phyloP scores from a whole-genome alignment of 2,113 vertebrate species.

The Oceanodroma tethys region DNA sequence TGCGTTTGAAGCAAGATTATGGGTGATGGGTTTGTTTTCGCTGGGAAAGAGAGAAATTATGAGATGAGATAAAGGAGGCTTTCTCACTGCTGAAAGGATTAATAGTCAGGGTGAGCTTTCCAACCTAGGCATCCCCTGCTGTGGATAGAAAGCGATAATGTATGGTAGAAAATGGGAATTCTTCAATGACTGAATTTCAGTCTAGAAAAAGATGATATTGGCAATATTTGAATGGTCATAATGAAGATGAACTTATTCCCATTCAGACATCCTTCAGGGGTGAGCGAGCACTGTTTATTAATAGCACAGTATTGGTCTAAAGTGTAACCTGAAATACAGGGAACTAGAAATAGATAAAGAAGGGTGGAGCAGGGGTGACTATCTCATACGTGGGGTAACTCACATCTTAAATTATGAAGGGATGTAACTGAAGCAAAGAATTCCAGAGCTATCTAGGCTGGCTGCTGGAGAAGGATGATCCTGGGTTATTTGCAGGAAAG shows the following conservation, averaged over 20 bases:
- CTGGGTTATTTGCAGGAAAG: background rate
- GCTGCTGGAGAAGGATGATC: background rate
- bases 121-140: background rate
- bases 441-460: background rate
- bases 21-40: background rate
- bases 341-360: background rate
- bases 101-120: background rate
- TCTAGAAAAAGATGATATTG: background rate
- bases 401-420: background rate
- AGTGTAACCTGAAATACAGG: background rate
- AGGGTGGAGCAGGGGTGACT: background rate
- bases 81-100: slow-evolving; percentile 3
- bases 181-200: background rate
- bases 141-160: background rate
- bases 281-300: background rate
- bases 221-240: background rate
- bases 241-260: background rate
- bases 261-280: background rate
- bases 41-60: background rate
- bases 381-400: background rate
- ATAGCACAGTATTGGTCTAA: background rate
- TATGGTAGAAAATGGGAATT: background rate
- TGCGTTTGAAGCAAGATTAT: background rate
- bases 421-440: background rate
- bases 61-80: background rate